Evolutionary conservation across 1,140 invertebrate species (phyloP).

Genomic region (Leptinotarsa texana): DNA sequence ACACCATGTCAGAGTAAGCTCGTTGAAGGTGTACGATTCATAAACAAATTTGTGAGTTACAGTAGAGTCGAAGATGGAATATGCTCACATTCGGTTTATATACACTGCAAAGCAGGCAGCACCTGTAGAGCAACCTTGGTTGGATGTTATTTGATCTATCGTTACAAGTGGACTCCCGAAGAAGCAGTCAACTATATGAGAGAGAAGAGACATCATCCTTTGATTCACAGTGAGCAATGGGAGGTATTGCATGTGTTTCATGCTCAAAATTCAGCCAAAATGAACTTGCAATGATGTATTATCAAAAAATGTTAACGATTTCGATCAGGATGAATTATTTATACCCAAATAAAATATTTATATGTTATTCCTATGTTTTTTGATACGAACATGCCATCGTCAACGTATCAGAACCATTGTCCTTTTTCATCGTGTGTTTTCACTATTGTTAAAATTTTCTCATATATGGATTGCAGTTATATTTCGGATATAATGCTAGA

Average conservation of each 20-base stretch:
- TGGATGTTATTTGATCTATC: slow-evolving; percentile 94
- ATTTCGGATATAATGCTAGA: no score
- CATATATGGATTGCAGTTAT: no score
- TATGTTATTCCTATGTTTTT: no score
- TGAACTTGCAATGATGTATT: background rate
- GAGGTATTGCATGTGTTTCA: slow-evolving; percentile 75
- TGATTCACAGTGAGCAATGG: slow-evolving; percentile 84
- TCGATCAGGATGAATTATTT: no score
- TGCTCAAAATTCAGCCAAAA: slow-evolving; percentile 23
- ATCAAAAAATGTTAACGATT: no score
- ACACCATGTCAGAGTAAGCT: slow-evolving; percentile 89
- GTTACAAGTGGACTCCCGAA: slow-evolving; percentile 85
- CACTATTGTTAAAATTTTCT: no score
- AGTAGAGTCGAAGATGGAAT: slow-evolving; percentile 30
- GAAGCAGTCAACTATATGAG: slow-evolving; percentile 83
- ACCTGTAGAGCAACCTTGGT: slow-evolving; percentile 95
- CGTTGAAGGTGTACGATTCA: slow-evolving; percentile 84
- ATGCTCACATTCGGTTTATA: slow-evolving; percentile 76
- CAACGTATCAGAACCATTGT: no score
- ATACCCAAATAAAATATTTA: no score
- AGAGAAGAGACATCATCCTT: slow-evolving; percentile 79
- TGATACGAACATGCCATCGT: no score
- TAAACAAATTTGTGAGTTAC: slow-evolving; percentile 69
- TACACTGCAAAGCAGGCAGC: slow-evolving; percentile 97
- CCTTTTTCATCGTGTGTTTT: no score